Evolutionary conservation across 2,888 invertebrate species (phyloP), one percentile per base, ranked within the genome.

Genomic region (Lepas anatifera): DNA sequence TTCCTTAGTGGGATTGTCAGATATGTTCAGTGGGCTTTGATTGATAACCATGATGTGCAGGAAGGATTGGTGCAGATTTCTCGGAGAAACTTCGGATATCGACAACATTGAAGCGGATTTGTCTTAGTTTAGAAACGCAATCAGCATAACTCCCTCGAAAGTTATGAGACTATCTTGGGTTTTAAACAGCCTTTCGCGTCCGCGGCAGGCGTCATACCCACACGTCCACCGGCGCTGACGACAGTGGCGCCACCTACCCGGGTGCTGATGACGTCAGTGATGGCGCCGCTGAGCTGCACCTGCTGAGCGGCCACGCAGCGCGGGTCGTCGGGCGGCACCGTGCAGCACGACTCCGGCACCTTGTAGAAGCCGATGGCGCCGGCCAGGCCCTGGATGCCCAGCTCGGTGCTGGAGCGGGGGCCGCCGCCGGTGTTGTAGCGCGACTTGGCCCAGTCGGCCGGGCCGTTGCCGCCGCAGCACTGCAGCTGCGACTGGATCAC

Each of bases 391-490:
- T 67, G 25, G 27, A 70, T 25, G n/a, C 35, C 10, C 81, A 79
- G 67, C 82, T 81, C 71, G 82, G 79, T 7, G 84, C 81, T 35
- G 73, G 80, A 78, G 16, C 58, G 50, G 1, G 25, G 58, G 18
- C 81, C 79, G 27, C 81, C 78, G 67, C 70, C 70, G 22, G 13
- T n/a, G 32, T 71, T 67, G 76, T 84, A 87, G 74, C 82, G 83
- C 73, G 86, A 86, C 25, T 84, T 83, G 69, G 85, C 83, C 90
- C 90, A 91, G 79, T 90, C 90, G 0, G 80, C 80, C 3, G 89
- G 87, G 64, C 85, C 85, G 74, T 85, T 85, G 3, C 88, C 88
- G 32, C 92, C 92, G 78, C 92, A 92, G 77, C 92, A 92, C 75
- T 87, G 80, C 72, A 92, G 81, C 87, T 88, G 76, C 70, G 80